Evolutionary conservation across 2,797 vertebrate genomes (phyloP).

Genomic region (Emys orbicularis): DNA sequence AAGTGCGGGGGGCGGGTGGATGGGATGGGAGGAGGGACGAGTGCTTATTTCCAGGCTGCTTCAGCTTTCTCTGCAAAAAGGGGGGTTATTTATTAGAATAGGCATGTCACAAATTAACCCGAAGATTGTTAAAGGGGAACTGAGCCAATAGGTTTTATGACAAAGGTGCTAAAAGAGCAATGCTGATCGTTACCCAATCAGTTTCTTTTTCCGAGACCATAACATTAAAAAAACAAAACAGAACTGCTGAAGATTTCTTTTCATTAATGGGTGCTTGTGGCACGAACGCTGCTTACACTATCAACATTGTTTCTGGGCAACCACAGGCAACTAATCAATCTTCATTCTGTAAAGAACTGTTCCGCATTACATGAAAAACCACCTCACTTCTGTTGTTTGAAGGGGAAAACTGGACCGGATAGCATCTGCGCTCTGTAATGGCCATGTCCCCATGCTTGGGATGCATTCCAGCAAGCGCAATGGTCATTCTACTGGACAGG

Average conservation of each 20-base stretch:
- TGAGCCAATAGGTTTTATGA: conserved; percentile 70
- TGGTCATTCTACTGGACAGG: conserved; percentile 21
- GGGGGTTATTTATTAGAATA: conserved; percentile 64
- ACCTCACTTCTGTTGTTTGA: conserved; percentile 73
- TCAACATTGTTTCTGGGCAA: conserved; percentile 76
- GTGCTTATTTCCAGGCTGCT: conserved; percentile 26
- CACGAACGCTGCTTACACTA: conserved; percentile 73
- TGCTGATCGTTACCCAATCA: conserved; percentile 73
- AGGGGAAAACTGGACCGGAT: conserved; percentile 67
- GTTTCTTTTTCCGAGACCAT: conserved; percentile 68
- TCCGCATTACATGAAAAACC: conserved; percentile 73
- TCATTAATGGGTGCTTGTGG: conserved; percentile 75
- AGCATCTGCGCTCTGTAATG: conserved; percentile 63
- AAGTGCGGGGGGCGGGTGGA: conserved; percentile 13
- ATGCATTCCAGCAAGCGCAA: conserved; percentile 38
- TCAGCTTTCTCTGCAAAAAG: conserved; percentile 4
- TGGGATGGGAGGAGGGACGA: background rate
- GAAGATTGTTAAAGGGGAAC: conserved; percentile 74
- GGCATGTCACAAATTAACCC: conserved; percentile 70
- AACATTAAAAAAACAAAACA: conserved; percentile 57
- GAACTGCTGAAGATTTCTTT: conserved; percentile 52
- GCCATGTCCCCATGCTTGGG: conserved; percentile 32
- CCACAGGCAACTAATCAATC: conserved; percentile 77
- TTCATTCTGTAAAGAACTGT: conserved; percentile 69
- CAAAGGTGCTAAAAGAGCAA: conserved; percentile 74